These are phyloP conservation scores for Synaphobranchus kaupii DNA, from an alignment of 2,797 vertebrate species.

Conservation along the genomic window DNA sequence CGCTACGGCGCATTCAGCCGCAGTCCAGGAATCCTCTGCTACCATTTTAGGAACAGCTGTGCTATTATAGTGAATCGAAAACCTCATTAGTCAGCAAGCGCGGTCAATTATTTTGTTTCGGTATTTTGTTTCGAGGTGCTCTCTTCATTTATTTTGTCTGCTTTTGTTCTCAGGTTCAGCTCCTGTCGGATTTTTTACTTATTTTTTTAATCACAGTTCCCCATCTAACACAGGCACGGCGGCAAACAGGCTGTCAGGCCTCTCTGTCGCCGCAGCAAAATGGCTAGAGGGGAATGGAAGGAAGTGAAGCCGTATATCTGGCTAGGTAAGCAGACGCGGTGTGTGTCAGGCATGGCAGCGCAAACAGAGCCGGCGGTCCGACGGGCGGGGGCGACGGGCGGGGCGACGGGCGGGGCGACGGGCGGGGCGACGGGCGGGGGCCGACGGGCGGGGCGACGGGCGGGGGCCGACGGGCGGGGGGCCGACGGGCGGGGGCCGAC, in stretches of 20 bases:
- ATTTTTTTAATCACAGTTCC: neutral
- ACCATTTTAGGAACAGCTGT: neutral
- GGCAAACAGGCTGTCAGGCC: conserved; percentile 22
- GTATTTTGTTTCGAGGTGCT: neutral
- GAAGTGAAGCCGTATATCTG: conserved; percentile 34
- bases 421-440: too few species aligned
- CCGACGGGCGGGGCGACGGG: neutral
- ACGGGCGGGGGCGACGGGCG: conserved; percentile 49
- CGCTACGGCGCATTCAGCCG: conserved; percentile 58
- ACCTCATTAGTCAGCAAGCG: neutral
- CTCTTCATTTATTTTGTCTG: neutral
- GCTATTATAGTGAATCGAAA: neutral
- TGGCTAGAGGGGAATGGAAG: conserved; percentile 9
- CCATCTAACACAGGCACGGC: conserved; percentile 27
- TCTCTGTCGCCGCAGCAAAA: neutral
- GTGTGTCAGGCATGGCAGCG: neutral
- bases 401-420: conserved; percentile 20
- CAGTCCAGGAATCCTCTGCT: neutral
- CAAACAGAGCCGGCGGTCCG: neutral
- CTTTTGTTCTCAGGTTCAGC: conserved; percentile 33
- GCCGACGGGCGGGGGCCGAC: neutral
- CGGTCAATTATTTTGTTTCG: neutral
- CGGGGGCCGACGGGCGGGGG: conserved; percentile 21
- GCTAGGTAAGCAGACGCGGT: conserved; percentile 37
- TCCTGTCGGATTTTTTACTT: conserved; percentile 12